phyloP scores from a whole-genome alignment of 2,113 vertebrate genomes.

The Seriola dumerili region DNA sequence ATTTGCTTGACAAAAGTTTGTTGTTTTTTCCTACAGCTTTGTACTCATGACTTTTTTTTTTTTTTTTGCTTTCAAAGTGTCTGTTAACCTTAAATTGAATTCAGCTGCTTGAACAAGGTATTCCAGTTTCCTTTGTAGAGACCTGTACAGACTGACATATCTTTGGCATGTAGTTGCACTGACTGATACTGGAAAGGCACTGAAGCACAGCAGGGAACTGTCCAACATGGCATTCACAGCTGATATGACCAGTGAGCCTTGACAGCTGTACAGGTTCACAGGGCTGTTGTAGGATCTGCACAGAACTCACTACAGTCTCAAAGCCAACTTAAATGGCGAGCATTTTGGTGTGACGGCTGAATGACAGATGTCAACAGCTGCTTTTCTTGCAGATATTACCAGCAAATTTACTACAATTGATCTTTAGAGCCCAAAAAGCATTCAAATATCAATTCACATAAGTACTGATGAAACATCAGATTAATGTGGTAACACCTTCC shows the following conservation, averaged over 20 bases:
- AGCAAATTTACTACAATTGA: background rate
- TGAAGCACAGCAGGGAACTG: conserved; percentile 24
- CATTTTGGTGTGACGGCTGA: background rate
- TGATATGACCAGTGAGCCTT: conserved; percentile 20
- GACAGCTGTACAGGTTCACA: conserved; percentile 26
- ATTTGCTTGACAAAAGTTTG: background rate
- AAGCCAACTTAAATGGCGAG: background rate
- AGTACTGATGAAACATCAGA: background rate
- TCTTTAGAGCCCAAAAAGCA: background rate
- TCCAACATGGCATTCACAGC: conserved; percentile 36
- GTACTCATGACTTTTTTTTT: background rate
- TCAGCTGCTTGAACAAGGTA: background rate
- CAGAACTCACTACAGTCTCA: background rate
- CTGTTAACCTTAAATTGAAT: background rate
- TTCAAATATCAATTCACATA: background rate
- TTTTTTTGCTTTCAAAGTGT: background rate
- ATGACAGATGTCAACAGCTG: conserved; percentile 4
- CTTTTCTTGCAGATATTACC: background rate
- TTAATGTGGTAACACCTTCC: background rate
- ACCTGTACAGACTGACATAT: conserved; percentile 10
- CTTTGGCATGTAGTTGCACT: background rate
- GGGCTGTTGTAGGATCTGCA: conserved; percentile 26
- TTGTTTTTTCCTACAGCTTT: background rate
- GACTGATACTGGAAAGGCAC: conserved; percentile 22
- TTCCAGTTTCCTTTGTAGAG: conserved; percentile 5